These are phyloP conservation scores for Elegia similella DNA, from an alignment of 2,888 invertebrate species.

Conservation along the genomic window DNA sequence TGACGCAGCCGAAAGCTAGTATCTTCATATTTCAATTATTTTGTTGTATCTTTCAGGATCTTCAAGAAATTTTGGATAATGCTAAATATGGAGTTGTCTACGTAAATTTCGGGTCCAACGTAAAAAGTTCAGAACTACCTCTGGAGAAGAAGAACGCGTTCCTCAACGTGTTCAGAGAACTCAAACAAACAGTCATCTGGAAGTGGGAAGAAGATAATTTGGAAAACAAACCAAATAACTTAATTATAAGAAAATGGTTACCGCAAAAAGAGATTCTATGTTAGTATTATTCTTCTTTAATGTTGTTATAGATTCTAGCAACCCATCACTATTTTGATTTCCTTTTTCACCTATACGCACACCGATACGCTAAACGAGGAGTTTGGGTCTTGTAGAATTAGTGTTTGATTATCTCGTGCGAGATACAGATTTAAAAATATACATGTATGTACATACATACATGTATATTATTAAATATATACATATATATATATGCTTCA, in stretches of 20 bases:
- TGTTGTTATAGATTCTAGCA: not conserved
- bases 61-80: constrained; percentile 73
- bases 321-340: no score
- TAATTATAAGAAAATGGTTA: constrained; percentile 83
- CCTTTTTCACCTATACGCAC: no score
- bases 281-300: constrained; percentile 37
- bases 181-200: constrained; percentile 85
- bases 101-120: constrained; percentile 83
- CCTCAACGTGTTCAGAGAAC: constrained; percentile 76
- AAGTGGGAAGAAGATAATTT: constrained; percentile 85
- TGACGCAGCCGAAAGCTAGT: no score
- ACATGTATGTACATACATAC: no score
- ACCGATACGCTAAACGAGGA: no score
- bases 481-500: no score
- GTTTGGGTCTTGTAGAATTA: no score
- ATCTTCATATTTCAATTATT: no score
- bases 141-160: constrained; percentile 72
- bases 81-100: constrained; percentile 79
- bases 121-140: constrained; percentile 77
- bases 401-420: no score
- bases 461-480: no score
- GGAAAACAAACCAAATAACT: constrained; percentile 79
- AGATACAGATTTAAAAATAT: no score
- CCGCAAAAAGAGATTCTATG: constrained; percentile 85
- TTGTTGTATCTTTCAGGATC: constrained; percentile 48